Conservation (phyloP, 2,888 invertebrate species). For the Drosophila tripunctata region DNA sequence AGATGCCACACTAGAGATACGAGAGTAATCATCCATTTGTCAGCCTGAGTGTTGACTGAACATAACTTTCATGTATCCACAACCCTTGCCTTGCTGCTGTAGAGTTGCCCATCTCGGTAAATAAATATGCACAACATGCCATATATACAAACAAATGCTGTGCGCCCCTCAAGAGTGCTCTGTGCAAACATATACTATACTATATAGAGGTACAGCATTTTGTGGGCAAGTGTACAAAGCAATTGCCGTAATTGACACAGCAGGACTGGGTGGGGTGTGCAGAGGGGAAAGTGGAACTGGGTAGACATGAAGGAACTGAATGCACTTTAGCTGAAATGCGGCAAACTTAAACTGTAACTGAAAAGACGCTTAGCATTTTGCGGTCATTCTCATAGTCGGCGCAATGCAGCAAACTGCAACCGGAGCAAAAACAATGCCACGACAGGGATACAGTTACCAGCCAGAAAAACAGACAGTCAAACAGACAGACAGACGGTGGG, state of each 20-base stretch:
- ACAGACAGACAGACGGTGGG: background rate
- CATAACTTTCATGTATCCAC: slow-evolving; percentile 42
- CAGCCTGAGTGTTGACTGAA: slow-evolving; percentile 49
- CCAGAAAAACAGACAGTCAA: slow-evolving; percentile 4
- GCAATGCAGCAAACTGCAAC: slow-evolving; percentile 62
- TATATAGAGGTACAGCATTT: slow-evolving; percentile 58
- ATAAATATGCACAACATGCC: slow-evolving; percentile 16
- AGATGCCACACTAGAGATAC: slow-evolving; percentile 24
- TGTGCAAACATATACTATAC: slow-evolving; percentile 56
- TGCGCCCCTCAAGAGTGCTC: slow-evolving; percentile 6
- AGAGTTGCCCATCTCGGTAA: slow-evolving; percentile 29
- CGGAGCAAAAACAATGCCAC: slow-evolving; percentile 47
- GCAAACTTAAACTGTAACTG: slow-evolving; percentile 69
- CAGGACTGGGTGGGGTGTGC: slow-evolving; percentile 5
- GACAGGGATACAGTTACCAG: slow-evolving; percentile 35
- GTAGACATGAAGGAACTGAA: slow-evolving; percentile 25
- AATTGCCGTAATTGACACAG: slow-evolving; percentile 73
- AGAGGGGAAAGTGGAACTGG: background rate
- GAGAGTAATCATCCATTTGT: slow-evolving; percentile 48
- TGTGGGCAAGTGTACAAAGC: slow-evolving; percentile 68
- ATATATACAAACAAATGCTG: slow-evolving; percentile 32
- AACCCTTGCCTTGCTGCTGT: background rate
- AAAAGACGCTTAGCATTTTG: slow-evolving; percentile 73
- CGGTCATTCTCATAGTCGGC: slow-evolving; percentile 56
- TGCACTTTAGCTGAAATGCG: slow-evolving; percentile 70